Percentiles rank a stretch among this genome's conserved stretches.
These are phyloP conservation scores for Charadrius vociferus DNA, from an alignment of 2,113 vertebrate genomes.

Conservation along the genomic window DNA sequence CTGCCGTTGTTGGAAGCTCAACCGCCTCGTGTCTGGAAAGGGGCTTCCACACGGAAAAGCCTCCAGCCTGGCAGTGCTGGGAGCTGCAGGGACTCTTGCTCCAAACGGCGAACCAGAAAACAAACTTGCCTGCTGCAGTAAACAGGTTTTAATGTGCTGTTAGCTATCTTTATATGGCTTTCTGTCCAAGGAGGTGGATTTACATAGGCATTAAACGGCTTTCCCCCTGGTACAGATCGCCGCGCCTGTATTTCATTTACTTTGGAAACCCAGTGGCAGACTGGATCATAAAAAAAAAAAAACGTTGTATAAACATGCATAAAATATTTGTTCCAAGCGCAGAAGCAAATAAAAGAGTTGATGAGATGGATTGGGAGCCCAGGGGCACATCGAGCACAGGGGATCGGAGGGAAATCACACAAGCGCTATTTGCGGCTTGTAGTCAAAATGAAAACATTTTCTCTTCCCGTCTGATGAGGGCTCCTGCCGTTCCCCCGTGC, in stretches of 20 bases:
- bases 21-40: neutral
- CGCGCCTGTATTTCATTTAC: neutral
- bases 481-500: too few relatives aligned
- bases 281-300: neutral
- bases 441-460: neutral
- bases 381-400: neutral
- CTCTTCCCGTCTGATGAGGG: neutral
- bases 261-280: neutral
- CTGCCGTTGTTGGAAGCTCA: accelerated
- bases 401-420: neutral
- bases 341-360: neutral
- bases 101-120: neutral
- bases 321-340: neutral
- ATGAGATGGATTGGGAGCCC: neutral
- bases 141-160: neutral
- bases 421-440: neutral
- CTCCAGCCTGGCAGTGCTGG: neutral
- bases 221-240: neutral
- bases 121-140: neutral
- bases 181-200: constrained; percentile 9
- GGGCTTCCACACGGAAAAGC: neutral
- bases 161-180: neutral
- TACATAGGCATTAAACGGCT: neutral
- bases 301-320: neutral
- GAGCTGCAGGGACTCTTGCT: neutral